phyloP scores from a whole-genome alignment of 2,113 vertebrate genomes.

The Lasiurus cinereus region DNA sequence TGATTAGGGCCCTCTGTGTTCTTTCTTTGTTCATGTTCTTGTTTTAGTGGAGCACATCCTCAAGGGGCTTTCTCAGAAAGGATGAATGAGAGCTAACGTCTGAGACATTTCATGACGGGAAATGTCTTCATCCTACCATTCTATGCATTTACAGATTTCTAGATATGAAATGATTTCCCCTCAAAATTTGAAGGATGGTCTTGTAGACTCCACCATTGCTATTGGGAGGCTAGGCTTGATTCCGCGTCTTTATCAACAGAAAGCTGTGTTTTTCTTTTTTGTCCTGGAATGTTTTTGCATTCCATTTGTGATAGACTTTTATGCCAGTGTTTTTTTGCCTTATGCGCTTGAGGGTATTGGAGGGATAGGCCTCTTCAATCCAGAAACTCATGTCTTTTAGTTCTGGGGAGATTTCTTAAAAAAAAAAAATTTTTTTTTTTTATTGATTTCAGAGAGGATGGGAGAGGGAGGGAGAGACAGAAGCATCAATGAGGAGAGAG shows the following conservation, averaged over 20 bases:
- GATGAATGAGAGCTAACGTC: background rate
- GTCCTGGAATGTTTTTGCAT: background rate
- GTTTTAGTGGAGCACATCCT: background rate
- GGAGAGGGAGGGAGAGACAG: no score
- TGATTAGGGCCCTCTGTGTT: background rate
- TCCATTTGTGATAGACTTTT: background rate
- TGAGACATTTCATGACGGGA: background rate
- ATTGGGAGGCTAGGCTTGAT: background rate
- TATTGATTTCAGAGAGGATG: no score
- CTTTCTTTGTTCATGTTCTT: background rate
- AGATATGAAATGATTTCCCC: background rate
- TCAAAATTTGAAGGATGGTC: background rate
- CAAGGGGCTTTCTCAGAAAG: constrained; percentile 33
- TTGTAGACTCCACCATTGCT: background rate
- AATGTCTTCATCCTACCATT: background rate
- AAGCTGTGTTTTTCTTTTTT: background rate
- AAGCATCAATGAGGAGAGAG: no score
- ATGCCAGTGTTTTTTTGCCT: constrained; percentile 6
- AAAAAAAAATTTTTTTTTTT: no score
- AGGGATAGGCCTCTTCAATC: background rate
- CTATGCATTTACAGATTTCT: background rate
- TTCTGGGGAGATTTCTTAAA: background rate
- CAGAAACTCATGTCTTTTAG: background rate
- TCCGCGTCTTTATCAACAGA: background rate
- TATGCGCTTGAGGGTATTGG: background rate